Evolutionary conservation across 2,888 invertebrate genomes (phyloP).

Genomic region (Ypsolopha scabrella): DNA sequence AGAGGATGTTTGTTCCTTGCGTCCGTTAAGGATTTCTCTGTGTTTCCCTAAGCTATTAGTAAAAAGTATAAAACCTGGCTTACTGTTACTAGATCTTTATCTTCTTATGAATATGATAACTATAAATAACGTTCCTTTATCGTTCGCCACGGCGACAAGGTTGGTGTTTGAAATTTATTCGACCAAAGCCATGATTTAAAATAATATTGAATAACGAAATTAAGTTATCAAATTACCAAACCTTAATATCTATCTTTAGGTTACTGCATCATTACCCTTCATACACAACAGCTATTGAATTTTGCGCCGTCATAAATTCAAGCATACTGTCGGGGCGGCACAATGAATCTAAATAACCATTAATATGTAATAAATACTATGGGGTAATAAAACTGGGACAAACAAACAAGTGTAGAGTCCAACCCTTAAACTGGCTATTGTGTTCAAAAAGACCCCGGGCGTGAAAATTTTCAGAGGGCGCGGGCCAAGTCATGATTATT

Average conservation of each 20-base stretch:
- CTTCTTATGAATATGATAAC: no score
- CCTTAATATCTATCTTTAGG: slow-evolving; percentile 39
- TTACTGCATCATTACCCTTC: slow-evolving; percentile 34
- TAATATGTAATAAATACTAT: slow-evolving; percentile 71
- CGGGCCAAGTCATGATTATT: background rate
- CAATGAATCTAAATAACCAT: slow-evolving; percentile 71
- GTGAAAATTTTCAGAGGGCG: background rate
- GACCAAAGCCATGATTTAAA: no score
- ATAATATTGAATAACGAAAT: slow-evolving; percentile 12
- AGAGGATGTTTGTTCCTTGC: no score
- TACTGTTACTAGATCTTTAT: no score
- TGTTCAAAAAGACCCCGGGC: background rate
- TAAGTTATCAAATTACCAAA: slow-evolving; percentile 37
- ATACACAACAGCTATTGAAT: slow-evolving; percentile 38
- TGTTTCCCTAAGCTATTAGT: no score
- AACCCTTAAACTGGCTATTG: background rate
- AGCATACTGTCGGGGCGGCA: slow-evolving; percentile 63
- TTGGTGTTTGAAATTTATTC: no score
- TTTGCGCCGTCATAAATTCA: slow-evolving; percentile 58
- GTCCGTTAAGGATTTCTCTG: no score
- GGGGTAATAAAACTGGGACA: slow-evolving; percentile 63
- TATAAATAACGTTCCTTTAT: no score
- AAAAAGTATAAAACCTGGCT: no score
- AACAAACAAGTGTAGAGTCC: slow-evolving; percentile 67
- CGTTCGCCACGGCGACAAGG: no score